Percentiles rank a stretch among this genome's conserved stretches.
Conservation (phyloP, 2,888 invertebrate genomes). For the Bruchidius siliquastri region DNA sequence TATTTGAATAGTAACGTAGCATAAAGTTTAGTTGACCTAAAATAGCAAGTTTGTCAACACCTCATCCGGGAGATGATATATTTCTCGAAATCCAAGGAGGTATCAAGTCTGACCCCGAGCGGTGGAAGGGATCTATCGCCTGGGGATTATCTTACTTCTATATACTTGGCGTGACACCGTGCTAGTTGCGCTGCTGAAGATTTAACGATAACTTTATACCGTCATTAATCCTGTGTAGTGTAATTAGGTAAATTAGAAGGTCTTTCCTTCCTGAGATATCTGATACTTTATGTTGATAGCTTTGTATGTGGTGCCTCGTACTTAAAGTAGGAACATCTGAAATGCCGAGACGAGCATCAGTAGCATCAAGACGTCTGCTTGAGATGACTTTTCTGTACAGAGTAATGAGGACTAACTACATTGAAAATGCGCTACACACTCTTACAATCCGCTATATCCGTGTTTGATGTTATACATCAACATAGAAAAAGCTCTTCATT, state of each 20-base stretch:
- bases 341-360: no score
- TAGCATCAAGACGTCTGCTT: not conserved
- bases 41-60: not conserved
- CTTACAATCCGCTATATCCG: no score
- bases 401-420: not conserved
- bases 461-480: no score
- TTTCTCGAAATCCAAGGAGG: not conserved
- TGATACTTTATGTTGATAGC: not conserved
- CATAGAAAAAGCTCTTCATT: no score
- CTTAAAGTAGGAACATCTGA: not conserved
- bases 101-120: not conserved
- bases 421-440: no score
- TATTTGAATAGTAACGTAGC: no score
- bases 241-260: not conserved
- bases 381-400: not conserved
- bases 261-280: not conserved
- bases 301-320: not conserved
- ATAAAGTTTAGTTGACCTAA: not conserved
- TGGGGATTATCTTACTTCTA: slow-evolving; percentile 26
- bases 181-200: slow-evolving; percentile 6
- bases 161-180: slow-evolving; percentile 30
- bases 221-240: not conserved
- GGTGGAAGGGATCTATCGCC: not conserved
- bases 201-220: not conserved
- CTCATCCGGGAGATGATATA: not conserved